Conservation (phyloP, 2,113 vertebrate species). For the Gasterosteus aculeatus region DNA sequence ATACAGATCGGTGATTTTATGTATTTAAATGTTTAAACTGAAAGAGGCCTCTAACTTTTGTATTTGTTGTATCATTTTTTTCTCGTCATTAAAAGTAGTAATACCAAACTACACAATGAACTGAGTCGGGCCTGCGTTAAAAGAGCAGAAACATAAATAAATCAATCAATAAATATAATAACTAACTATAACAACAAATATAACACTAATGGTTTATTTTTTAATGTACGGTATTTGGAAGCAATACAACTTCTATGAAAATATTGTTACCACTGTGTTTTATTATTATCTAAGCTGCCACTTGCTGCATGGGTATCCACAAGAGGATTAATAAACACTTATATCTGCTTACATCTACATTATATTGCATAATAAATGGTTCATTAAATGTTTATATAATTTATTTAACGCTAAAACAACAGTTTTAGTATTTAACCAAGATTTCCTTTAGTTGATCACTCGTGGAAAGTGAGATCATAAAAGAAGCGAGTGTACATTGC, state of each 20-base stretch:
- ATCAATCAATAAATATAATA: background rate
- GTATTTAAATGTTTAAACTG: constrained; percentile 5
- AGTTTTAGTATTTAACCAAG: background rate
- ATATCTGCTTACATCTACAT: background rate
- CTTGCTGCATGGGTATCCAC: background rate
- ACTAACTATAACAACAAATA: background rate
- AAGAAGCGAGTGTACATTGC: background rate
- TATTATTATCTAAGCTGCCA: background rate
- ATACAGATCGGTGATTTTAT: constrained; percentile 6
- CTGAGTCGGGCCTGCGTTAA: background rate
- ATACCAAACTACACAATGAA: background rate
- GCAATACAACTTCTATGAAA: background rate
- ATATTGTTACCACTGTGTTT: background rate
- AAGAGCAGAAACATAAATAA: background rate
- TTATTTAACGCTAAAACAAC: background rate
- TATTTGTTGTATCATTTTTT: background rate
- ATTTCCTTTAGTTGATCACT: background rate
- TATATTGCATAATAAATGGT: background rate
- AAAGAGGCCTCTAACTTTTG: background rate
- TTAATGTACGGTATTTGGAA: background rate
- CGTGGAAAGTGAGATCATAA: background rate
- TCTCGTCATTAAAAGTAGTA: background rate
- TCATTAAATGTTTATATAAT: background rate
- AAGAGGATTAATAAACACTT: background rate
- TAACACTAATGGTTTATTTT: background rate